phyloP scores from a whole-genome alignment of 1,140 invertebrate species.

The Drosophila baimaii region DNA sequence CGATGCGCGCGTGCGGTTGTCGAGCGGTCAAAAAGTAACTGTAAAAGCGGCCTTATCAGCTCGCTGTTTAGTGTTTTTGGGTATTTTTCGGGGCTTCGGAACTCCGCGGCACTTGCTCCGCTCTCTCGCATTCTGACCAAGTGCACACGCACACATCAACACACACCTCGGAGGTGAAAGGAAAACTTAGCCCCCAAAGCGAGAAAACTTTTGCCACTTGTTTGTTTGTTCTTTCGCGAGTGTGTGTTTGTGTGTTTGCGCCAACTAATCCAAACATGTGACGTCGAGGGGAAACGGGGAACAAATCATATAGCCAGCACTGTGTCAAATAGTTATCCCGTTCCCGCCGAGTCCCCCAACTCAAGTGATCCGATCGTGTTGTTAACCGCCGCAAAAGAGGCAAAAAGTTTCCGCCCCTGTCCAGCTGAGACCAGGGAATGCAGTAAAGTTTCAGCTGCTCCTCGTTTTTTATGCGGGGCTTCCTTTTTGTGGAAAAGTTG shows the following conservation, averaged over 20 bases:
- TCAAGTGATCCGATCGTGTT: constrained; percentile 37
- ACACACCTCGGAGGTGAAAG: constrained; percentile 4
- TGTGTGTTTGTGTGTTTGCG: neutral
- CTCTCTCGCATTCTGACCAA: constrained; percentile 16
- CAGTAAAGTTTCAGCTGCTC: constrained; percentile 47
- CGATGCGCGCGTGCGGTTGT: constrained; percentile 71
- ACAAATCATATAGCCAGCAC: constrained; percentile 29
- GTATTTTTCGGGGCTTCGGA: constrained; percentile 20
- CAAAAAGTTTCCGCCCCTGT: constrained; percentile 37
- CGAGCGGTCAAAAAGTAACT: constrained; percentile 24
- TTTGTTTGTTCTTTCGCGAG: constrained; percentile 19
- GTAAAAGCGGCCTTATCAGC: constrained; percentile 29
- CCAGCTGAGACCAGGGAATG: constrained; percentile 29
- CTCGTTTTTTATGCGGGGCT: too few relatives aligned
- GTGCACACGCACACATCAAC: constrained; percentile 20
- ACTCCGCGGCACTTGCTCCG: constrained; percentile 6
- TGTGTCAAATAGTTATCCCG: constrained; percentile 1
- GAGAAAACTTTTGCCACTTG: constrained; percentile 39
- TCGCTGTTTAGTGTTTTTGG: constrained; percentile 27
- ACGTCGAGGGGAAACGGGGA: neutral
- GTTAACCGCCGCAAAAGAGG: neutral
- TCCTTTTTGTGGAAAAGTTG: constrained; percentile 32
- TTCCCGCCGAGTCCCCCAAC: neutral
- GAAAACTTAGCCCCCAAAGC: constrained; percentile 14
- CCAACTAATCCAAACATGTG: constrained; percentile 40